These are phyloP conservation scores for Notolepis coatsorum DNA, from an alignment of 2,797 vertebrate genomes.

Conservation along the genomic window DNA sequence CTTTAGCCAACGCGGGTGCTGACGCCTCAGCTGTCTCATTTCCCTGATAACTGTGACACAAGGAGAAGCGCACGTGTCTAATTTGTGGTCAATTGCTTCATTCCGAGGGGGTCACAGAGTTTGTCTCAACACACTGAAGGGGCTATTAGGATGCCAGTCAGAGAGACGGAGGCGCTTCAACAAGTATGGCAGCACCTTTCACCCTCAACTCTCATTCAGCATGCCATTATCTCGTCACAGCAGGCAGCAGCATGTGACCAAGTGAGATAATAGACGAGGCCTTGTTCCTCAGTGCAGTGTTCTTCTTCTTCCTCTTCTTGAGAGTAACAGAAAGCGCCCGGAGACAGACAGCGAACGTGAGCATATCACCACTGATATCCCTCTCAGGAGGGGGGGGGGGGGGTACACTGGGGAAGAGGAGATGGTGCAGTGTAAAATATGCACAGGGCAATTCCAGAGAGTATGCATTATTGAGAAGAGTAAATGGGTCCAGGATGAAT, in stretches of 20 bases:
- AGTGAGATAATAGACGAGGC: conserved; percentile 47
- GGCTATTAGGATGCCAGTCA: conserved; percentile 40
- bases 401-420: conserved; percentile 19
- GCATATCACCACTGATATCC: conserved; percentile 38
- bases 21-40: conserved; percentile 33
- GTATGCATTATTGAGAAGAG: conserved; percentile 80
- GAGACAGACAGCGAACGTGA: conserved; percentile 30
- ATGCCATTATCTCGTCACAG: conserved; percentile 64
- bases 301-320: conserved; percentile 22
- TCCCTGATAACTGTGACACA: conserved; percentile 40
- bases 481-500: conserved; percentile 80
- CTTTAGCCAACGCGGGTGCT: conserved; percentile 35
- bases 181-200: conserved; percentile 57
- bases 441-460: conserved; percentile 69
- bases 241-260: conserved; percentile 54
- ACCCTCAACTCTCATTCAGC: conserved; percentile 25
- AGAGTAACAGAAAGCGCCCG: conserved; percentile 34
- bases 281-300: conserved; percentile 41
- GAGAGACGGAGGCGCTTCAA: conserved; percentile 36
- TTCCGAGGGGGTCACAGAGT: conserved; percentile 48
- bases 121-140: conserved; percentile 46
- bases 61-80: conserved; percentile 42
- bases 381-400: not conserved
- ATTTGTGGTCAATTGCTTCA: conserved; percentile 60
- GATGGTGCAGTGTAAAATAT: conserved; percentile 60